These are phyloP conservation scores for Orientallactaga bullata DNA, from an alignment of 2,113 vertebrate species.

Conservation along the genomic window DNA sequence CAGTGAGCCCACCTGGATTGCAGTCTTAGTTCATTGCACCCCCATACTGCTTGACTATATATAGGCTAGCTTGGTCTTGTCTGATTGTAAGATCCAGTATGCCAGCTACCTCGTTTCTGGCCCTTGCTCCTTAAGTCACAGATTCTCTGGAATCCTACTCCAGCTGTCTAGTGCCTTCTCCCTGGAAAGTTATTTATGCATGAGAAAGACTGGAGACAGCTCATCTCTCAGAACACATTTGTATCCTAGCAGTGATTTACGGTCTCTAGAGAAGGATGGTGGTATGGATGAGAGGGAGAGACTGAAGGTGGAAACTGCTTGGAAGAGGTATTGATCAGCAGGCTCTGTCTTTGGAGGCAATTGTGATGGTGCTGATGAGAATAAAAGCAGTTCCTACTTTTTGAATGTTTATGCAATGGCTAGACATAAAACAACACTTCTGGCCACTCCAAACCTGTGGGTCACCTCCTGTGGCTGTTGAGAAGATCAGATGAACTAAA, in stretches of 20 bases:
- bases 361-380: conserved; percentile 25
- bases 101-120: background rate
- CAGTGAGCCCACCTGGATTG: background rate
- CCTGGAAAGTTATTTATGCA: background rate
- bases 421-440: background rate
- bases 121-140: background rate
- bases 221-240: conserved; percentile 33
- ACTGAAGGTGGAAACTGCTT: background rate
- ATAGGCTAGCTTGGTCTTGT: conserved; percentile 17
- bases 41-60: background rate
- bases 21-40: background rate
- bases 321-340: conserved; percentile 31
- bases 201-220: conserved; percentile 13
- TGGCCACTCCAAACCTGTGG: background rate
- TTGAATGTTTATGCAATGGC: background rate
- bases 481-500: conserved; percentile 43
- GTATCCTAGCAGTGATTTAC: conserved; percentile 19
- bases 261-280: background rate
- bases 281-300: background rate
- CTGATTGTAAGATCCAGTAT: background rate
- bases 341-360: conserved; percentile 36
- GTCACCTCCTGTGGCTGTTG: background rate
- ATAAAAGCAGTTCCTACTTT: background rate
- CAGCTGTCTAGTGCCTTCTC: background rate
- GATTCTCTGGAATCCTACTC: background rate